Conservation (phyloP, 2,113 vertebrate genomes). For the Tupaia tana region DNA sequence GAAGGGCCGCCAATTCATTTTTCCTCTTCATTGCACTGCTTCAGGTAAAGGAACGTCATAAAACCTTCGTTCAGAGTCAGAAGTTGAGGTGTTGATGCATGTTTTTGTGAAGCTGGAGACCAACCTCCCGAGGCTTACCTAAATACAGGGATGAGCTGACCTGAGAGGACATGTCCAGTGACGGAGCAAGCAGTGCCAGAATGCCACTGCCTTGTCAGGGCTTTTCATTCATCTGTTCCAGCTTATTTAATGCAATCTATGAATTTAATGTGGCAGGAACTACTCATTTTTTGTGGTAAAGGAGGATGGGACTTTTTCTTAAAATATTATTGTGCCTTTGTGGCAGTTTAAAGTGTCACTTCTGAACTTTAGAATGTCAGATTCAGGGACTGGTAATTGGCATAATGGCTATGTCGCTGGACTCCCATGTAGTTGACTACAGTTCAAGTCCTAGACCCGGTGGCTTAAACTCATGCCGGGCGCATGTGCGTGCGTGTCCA, state of each 20-base stretch:
- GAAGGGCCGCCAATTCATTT: conserved; percentile 98
- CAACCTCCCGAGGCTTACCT: background rate
- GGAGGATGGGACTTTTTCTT: background rate
- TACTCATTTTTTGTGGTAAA: background rate
- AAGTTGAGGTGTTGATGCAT: background rate
- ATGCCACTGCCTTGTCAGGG: background rate
- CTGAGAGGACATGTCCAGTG: background rate
- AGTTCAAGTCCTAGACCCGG: too few species aligned
- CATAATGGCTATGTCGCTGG: too few species aligned
- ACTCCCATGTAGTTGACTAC: too few species aligned
- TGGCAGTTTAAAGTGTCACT: background rate
- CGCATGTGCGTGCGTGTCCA: too few species aligned
- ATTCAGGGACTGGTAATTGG: background rate
- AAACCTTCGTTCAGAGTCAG: background rate
- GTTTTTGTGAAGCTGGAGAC: background rate
- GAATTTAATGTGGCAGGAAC: background rate
- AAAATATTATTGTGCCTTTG: background rate
- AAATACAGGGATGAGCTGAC: background rate
- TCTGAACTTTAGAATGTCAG: background rate
- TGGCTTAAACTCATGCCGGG: too few species aligned
- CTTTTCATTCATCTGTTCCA: background rate
- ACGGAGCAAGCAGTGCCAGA: background rate
- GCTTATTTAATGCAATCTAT: background rate
- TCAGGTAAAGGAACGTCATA: conserved; percentile 91
- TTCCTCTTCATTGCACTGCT: conserved; percentile 99